Conservation (phyloP, 2,797 vertebrate genomes). For the Selene dorsalis region DNA sequence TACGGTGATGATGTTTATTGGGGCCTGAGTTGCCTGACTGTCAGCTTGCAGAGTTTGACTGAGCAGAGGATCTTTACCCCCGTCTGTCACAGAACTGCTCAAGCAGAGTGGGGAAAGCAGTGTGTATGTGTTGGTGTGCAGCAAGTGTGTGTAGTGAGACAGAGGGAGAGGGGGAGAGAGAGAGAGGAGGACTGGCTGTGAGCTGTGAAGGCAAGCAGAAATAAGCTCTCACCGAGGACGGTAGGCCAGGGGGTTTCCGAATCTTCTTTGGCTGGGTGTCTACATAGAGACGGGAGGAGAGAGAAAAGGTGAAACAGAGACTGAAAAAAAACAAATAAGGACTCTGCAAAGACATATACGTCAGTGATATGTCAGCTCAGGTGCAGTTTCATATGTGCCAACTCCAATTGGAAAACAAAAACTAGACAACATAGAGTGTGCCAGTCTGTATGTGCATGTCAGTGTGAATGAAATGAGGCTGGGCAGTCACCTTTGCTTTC, state of each 20-base stretch:
- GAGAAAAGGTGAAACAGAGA: conserved; percentile 47
- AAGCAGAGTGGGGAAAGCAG: conserved; percentile 62
- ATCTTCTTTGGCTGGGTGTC: conserved; percentile 98
- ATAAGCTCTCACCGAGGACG: conserved; percentile 93
- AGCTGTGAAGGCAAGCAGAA: conserved; percentile 73
- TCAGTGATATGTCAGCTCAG: conserved; percentile 34
- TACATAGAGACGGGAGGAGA: conserved; percentile 65
- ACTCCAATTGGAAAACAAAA: conserved; percentile 17
- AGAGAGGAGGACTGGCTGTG: conserved; percentile 54
- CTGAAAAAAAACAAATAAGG: conserved; percentile 31
- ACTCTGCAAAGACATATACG: conserved; percentile 30
- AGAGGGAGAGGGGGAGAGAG: conserved; percentile 14
- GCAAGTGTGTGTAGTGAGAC: conserved; percentile 20
- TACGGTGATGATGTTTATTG: conserved; percentile 69
- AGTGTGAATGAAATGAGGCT: conserved; percentile 8
- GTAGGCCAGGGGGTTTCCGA: conserved; percentile 97
- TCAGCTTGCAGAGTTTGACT: conserved; percentile 66
- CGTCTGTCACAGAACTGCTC: conserved; percentile 76
- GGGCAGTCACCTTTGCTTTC: conserved; percentile 19
- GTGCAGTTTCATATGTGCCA: conserved; percentile 13
- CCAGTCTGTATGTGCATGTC: not conserved
- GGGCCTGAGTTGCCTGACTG: conserved; percentile 70
- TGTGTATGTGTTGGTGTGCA: conserved; percentile 23
- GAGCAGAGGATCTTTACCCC: conserved; percentile 73
- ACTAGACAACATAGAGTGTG: conserved; percentile 6